A percentile compares a stretch with the other conserved stretches of the same genome.
Evolutionary conservation across 2,888 invertebrate genomes (phyloP).

Genomic region (Parnassius smintheus): DNA sequence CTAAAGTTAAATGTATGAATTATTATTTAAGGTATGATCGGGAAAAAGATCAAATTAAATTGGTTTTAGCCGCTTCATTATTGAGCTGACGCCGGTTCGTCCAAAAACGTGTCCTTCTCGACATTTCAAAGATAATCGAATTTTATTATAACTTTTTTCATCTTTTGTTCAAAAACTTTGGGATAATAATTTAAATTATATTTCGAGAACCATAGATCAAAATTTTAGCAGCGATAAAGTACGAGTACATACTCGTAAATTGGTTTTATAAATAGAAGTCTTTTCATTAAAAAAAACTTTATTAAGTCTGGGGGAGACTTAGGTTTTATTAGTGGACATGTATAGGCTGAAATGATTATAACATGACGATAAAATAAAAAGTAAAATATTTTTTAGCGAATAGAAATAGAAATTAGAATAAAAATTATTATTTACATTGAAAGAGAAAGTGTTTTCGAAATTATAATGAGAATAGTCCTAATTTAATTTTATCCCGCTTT

Average conservation of each 20-base stretch:
- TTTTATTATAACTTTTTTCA: constrained; percentile 32
- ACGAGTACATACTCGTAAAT: not conserved
- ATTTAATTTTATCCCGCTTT: no score
- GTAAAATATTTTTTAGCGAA: no score
- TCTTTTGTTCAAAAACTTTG: constrained; percentile 26
- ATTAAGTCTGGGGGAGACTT: no score
- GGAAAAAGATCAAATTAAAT: constrained; percentile 30
- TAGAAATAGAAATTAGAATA: no score
- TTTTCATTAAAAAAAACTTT: no score
- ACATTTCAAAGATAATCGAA: constrained; percentile 45
- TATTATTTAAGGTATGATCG: not conserved
- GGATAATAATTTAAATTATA: constrained; percentile 31
- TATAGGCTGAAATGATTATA: no score
- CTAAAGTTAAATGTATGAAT: not conserved
- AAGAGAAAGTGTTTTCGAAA: no score
- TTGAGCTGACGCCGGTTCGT: constrained; percentile 43
- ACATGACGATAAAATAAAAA: no score
- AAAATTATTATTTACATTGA: no score
- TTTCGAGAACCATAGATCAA: constrained; percentile 32
- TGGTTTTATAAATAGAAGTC: no score
- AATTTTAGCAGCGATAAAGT: constrained; percentile 31
- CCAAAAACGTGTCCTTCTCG: constrained; percentile 61
- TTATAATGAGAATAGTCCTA: no score
- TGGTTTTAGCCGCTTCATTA: constrained; percentile 53
- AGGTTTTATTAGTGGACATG: no score